phyloP scores from a whole-genome alignment of 2,888 invertebrate species.

The Listrodromus nycthemerus region DNA sequence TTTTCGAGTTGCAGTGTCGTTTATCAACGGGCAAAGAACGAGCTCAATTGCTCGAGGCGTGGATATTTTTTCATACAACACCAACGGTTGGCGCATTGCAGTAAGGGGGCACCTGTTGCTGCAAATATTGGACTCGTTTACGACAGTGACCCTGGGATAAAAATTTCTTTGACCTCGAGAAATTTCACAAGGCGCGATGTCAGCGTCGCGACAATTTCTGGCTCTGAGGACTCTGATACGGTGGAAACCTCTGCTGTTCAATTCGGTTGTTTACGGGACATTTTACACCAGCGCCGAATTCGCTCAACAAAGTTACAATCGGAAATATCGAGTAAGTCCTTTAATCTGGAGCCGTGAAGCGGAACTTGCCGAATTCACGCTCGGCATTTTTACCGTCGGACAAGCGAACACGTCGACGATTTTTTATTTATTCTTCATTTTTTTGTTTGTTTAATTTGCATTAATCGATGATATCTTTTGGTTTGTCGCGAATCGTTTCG shows the following conservation, averaged over 20 bases:
- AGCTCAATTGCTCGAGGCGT: background rate
- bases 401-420: background rate
- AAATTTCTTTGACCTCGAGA: background rate
- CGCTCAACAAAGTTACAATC: conserved; percentile 91
- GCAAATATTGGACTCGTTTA: conserved; percentile 4
- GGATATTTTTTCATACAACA: conserved; percentile 23
- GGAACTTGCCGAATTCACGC: background rate
- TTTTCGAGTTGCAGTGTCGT: background rate
- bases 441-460: conserved; percentile 15
- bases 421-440: background rate
- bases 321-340: conserved; percentile 88
- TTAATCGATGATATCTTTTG: conserved; percentile 3
- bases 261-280: conserved; percentile 89
- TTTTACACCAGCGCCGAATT: conserved; percentile 93
- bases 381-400: background rate
- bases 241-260: conserved; percentile 79
- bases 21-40: background rate
- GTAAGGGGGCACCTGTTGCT: conserved; percentile 60
- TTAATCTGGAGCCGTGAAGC: background rate
- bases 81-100: conserved; percentile 67
- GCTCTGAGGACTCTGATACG: conserved; percentile 63
- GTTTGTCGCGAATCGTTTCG: conserved; percentile 6
- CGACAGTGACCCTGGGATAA: conserved; percentile 40
- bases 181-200: conserved; percentile 63
- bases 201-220: conserved; percentile 67